A percentile compares a stretch with the other conserved stretches of the same genome.
Conservation (phyloP, 2,797 vertebrate species). For the Carcharodon carcharias region DNA sequence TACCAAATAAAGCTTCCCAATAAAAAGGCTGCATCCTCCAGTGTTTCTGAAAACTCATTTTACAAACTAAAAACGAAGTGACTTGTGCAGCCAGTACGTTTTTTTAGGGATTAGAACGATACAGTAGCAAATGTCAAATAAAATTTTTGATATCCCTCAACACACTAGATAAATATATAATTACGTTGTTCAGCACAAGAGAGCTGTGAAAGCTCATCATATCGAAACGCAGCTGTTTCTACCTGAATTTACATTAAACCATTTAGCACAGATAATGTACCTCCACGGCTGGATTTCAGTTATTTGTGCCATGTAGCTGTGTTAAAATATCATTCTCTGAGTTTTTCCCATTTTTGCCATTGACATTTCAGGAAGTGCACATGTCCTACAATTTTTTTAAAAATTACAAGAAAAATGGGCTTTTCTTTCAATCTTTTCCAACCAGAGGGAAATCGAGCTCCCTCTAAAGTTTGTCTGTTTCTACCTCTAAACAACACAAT, state of each 20-base stretch:
- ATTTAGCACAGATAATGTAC: background rate
- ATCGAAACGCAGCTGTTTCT: background rate
- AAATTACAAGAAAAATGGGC: background rate
- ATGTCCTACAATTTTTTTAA: background rate
- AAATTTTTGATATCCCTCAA: background rate
- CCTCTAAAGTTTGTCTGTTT: background rate
- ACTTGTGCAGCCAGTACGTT: background rate
- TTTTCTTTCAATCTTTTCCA: background rate
- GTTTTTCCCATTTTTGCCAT: background rate
- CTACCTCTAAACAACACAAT: background rate
- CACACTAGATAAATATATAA: background rate
- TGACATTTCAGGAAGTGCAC: background rate
- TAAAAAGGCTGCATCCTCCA: background rate
- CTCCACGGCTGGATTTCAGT: background rate
- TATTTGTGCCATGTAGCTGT: background rate
- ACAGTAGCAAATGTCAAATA: background rate
- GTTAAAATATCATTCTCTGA: background rate
- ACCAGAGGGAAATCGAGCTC: background rate
- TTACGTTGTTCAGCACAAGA: background rate
- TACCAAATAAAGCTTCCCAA: background rate
- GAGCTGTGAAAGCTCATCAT: background rate
- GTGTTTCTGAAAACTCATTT: background rate
- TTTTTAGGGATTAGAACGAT: background rate
- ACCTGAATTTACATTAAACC: background rate
- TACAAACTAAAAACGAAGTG: background rate